phyloP scores from a whole-genome alignment of 2,888 invertebrate species.

The Dolomedes plantarius region DNA sequence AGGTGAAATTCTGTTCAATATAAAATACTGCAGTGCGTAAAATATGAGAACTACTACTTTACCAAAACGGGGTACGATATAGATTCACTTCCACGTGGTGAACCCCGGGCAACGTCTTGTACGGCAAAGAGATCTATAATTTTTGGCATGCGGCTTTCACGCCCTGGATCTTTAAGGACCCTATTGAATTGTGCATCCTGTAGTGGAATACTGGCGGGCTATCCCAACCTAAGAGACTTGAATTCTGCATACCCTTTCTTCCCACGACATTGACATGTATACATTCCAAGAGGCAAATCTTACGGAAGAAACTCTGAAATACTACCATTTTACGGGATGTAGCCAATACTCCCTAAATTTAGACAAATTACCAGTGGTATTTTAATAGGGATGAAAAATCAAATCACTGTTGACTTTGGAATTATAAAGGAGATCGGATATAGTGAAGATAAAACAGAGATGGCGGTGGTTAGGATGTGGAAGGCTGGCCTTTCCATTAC shows the following conservation, averaged over 20 bases:
- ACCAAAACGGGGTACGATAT: not conserved
- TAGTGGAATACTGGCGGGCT: not conserved
- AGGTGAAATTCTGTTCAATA: no score
- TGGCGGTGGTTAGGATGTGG: not conserved
- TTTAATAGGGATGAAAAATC: not conserved
- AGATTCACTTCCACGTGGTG: not conserved
- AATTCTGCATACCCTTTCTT: not conserved
- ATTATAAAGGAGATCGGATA: not conserved
- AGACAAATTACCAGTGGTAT: not conserved
- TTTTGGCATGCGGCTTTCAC: no score
- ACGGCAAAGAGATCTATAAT: no score
- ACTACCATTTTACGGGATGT: not conserved
- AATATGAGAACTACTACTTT: no score
- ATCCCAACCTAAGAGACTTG: not conserved
- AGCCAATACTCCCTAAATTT: constrained; percentile 3
- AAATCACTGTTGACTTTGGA: not conserved
- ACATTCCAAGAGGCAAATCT: no score
- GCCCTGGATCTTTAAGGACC: not conserved
- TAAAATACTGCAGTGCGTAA: no score
- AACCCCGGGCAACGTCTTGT: no score
- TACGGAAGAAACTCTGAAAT: not conserved
- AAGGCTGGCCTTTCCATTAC: not conserved
- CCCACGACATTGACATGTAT: not conserved
- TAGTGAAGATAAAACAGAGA: not conserved
- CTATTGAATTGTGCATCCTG: not conserved